Conservation (phyloP, 2,888 invertebrate genomes). For the Lithophane leautieri region DNA sequence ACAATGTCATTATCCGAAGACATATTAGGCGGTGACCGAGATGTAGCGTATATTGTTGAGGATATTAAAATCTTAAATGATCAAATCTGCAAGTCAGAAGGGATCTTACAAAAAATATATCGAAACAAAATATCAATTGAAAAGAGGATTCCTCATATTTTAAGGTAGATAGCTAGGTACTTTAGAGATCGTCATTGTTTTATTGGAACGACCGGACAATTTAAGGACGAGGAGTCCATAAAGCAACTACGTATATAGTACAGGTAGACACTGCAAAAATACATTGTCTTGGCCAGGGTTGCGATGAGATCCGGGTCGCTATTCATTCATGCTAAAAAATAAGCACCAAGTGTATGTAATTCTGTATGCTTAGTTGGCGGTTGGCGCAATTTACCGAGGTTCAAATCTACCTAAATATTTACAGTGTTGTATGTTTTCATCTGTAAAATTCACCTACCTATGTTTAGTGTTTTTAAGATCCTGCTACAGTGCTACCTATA, state of each 20-base stretch:
- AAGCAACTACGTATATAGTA: neutral
- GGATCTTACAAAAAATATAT: conserved; percentile 5
- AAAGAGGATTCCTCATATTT: conserved; percentile 14
- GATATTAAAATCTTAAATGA: neutral
- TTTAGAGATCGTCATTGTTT: too few relatives aligned
- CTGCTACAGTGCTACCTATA: too few relatives aligned
- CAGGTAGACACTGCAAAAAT: conserved; percentile 30
- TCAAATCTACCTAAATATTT: neutral
- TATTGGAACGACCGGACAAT: too few relatives aligned
- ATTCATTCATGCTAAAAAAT: conserved; percentile 10
- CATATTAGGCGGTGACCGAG: too few relatives aligned
- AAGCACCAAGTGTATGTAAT: neutral
- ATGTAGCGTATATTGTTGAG: neutral
- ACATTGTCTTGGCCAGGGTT: conserved; percentile 1
- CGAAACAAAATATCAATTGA: conserved; percentile 8
- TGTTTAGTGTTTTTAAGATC: neutral
- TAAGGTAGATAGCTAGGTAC: neutral
- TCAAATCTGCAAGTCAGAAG: conserved; percentile 28
- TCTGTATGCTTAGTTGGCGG: neutral
- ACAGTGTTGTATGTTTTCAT: neutral
- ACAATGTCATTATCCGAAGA: neutral
- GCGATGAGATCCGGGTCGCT: conserved; percentile 1
- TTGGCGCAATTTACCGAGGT: neutral
- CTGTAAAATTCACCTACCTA: neutral
- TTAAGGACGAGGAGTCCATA: too few relatives aligned